These are phyloP conservation scores for Dromaius novaehollandiae DNA, from an alignment of 2,113 vertebrate species.

Conservation along the genomic window DNA sequence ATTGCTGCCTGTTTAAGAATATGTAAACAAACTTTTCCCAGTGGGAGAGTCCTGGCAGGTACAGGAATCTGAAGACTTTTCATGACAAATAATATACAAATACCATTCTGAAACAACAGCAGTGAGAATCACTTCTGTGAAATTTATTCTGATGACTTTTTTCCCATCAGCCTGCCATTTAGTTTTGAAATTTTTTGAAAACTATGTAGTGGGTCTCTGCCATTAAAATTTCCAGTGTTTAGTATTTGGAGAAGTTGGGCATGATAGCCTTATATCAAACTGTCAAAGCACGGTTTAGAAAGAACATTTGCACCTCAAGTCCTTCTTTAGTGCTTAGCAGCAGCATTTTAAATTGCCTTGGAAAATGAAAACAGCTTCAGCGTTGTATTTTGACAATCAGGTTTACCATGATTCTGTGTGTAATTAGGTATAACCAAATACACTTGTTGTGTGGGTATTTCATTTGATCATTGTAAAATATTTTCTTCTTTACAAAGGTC, in stretches of 20 bases:
- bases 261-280: not conserved
- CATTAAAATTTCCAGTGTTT: not conserved
- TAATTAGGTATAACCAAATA: not conserved
- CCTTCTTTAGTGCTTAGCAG: not conserved
- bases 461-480: not conserved
- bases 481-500: not conserved
- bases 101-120: not conserved
- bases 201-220: not conserved
- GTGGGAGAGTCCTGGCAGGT: not conserved
- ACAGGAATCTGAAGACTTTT: not conserved
- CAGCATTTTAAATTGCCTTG: not conserved
- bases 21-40: not conserved
- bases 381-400: not conserved
- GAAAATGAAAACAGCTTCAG: not conserved
- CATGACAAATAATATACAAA: not conserved
- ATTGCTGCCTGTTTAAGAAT: not conserved
- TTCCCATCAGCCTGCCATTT: not conserved
- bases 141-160: not conserved
- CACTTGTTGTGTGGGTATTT: not conserved
- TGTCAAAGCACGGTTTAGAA: not conserved
- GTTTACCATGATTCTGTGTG: not conserved
- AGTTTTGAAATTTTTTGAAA: not conserved
- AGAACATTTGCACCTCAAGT: not conserved
- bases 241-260: not conserved
- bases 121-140: not conserved